Evolutionary conservation across 2,113 vertebrate genomes (phyloP).

Genomic region (Takifugu bimaculatus): DNA sequence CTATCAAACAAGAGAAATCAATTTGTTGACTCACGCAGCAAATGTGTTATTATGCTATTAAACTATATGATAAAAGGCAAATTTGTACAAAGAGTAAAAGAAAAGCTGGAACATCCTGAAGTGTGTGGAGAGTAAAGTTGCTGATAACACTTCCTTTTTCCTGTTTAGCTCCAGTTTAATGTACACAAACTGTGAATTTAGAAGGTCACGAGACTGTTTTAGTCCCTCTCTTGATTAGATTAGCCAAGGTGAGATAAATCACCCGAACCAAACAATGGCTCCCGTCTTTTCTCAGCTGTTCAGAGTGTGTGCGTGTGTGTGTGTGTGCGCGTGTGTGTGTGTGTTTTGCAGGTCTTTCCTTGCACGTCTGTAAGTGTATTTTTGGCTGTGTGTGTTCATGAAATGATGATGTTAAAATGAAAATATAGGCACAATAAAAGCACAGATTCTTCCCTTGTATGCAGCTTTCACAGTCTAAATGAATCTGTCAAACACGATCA

Average conservation of each 20-base stretch:
- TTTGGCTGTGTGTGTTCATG: slow-evolving; percentile 20
- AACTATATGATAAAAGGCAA: not conserved
- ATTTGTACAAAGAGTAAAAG: not conserved
- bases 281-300: not conserved
- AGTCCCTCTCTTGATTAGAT: slow-evolving; percentile 33
- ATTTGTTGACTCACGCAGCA: too few relatives aligned
- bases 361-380: not conserved
- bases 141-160: slow-evolving; percentile 62
- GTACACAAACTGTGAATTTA: slow-evolving; percentile 39
- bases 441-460: too few relatives aligned
- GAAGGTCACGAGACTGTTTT: slow-evolving; percentile 2
- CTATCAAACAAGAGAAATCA: too few relatives aligned
- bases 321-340: slow-evolving; percentile 24
- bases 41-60: too few relatives aligned
- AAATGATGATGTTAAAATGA: slow-evolving; percentile 1
- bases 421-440: too few relatives aligned
- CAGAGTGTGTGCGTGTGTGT: slow-evolving; percentile 32
- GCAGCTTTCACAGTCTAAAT: too few relatives aligned
- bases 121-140: not conserved
- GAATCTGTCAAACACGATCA: too few relatives aligned
- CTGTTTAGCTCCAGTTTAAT: slow-evolving; percentile 42
- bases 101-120: slow-evolving; percentile 14
- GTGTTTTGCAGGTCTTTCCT: slow-evolving; percentile 4
- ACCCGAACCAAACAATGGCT: slow-evolving; percentile 1
- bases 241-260: slow-evolving; percentile 21